Evolutionary conservation across 2,113 vertebrate genomes (phyloP).

Genomic region (Trachemys scripta): DNA sequence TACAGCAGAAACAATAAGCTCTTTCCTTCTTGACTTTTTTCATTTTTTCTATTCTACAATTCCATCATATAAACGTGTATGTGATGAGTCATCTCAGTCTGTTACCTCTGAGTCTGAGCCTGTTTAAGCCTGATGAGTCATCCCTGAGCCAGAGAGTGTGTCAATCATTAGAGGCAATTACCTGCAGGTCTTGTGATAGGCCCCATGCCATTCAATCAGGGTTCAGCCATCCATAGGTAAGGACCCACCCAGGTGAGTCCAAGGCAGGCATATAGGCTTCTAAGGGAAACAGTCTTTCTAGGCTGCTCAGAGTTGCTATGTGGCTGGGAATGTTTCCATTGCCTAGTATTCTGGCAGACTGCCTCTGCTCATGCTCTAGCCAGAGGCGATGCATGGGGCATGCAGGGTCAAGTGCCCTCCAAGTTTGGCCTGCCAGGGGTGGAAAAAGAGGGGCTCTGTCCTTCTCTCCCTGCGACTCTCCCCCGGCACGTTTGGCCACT

Average conservation of each 20-base stretch:
- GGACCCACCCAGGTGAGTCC: neutral
- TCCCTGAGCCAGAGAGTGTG: neutral
- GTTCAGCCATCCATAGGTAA: neutral
- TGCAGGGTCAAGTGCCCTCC: no score
- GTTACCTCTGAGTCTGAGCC: neutral
- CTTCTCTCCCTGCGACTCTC: no score
- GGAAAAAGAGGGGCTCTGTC: no score
- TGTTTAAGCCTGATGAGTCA: neutral
- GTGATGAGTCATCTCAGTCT: neutral
- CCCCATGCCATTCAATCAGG: neutral
- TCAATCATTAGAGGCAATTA: neutral
- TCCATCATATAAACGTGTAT: neutral
- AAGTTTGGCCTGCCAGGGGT: no score
- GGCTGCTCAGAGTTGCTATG: neutral
- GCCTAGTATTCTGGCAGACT: neutral
- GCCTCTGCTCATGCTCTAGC: no score
- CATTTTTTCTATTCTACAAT: neutral
- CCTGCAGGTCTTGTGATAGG: neutral
- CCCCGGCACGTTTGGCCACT: no score
- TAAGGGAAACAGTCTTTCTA: neutral
- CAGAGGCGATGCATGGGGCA: no score
- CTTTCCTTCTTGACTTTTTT: neutral
- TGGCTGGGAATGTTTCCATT: neutral
- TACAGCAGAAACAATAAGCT: neutral
- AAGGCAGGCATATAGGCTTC: neutral